Conservation (phyloP, 2,113 vertebrate species). For the Menura novaehollandiae region DNA sequence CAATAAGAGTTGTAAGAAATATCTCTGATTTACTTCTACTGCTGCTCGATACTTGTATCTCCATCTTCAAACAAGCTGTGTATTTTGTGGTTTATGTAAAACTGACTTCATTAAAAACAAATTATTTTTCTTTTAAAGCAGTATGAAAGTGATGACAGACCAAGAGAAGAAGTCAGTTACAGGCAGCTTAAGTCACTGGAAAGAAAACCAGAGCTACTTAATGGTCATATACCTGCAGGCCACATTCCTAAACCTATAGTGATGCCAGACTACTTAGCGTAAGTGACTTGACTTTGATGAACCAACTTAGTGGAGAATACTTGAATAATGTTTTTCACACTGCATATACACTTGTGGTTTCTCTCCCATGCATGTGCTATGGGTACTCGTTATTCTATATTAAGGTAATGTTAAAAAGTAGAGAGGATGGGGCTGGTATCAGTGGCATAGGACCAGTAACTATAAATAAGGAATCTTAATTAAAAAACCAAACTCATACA, state of each 20-base stretch:
- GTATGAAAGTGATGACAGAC: constrained; percentile 54
- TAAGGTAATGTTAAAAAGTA: background rate
- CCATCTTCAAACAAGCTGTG: background rate
- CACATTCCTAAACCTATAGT: constrained; percentile 93
- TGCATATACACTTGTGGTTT: background rate
- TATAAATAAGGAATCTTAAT: background rate
- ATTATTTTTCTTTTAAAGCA: constrained; percentile 11
- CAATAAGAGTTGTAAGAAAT: background rate
- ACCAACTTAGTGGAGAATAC: background rate
- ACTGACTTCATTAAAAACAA: background rate
- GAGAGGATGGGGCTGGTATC: background rate
- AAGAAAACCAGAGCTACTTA: constrained; percentile 81
- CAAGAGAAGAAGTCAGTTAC: constrained; percentile 50
- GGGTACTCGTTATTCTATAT: background rate
- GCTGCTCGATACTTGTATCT: background rate
- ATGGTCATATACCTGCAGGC: constrained; percentile 88
- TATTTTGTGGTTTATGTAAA: background rate
- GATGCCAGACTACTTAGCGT: constrained; percentile 94
- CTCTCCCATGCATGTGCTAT: background rate
- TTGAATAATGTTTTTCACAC: background rate
- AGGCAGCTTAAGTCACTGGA: constrained; percentile 59
- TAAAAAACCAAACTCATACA: rapidly evolving
- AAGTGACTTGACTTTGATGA: constrained; percentile 64
- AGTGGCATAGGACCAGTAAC: background rate
- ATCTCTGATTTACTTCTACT: background rate